These are phyloP conservation scores for Blastobasis adustella DNA, from an alignment of 2,888 invertebrate species.

Conservation along the genomic window DNA sequence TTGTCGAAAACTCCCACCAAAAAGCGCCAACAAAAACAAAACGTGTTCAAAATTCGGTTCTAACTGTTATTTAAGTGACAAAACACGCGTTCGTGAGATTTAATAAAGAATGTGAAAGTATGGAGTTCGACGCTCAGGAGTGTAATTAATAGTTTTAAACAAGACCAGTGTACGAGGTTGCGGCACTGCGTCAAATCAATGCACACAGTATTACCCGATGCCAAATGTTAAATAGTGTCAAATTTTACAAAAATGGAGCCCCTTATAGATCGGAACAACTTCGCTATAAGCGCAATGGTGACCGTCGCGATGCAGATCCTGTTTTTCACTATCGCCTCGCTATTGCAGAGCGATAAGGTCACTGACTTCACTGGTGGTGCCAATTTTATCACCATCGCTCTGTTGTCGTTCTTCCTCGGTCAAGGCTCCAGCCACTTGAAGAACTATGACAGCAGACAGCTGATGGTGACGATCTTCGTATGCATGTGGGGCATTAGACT, in stretches of 20 bases:
- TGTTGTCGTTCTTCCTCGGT: constrained; percentile 90
- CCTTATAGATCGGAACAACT: constrained; percentile 87
- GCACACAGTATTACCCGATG: constrained; percentile 37
- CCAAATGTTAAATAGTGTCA: constrained; percentile 48
- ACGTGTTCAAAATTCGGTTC: no score
- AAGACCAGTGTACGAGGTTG: constrained; percentile 28
- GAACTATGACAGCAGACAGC: constrained; percentile 90
- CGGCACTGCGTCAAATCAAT: constrained; percentile 59
- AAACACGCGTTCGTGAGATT: no score
- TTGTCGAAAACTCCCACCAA: constrained; percentile 1
- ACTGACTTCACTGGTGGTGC: constrained; percentile 96
- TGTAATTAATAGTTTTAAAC: constrained; percentile 10
- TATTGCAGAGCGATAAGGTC: constrained; percentile 91
- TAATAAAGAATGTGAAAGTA: no score
- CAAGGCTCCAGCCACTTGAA: constrained; percentile 81
- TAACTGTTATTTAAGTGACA: no score
- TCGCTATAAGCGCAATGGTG: constrained; percentile 90
- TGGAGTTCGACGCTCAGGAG: constrained; percentile 4
- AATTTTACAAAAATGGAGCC: constrained; percentile 75
- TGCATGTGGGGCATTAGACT: constrained; percentile 91
- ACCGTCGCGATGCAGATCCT: constrained; percentile 89
- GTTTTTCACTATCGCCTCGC: constrained; percentile 90
- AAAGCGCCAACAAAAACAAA: neutral
- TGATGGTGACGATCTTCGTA: constrained; percentile 92
- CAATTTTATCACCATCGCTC: constrained; percentile 92